These are phyloP conservation scores for Diachasma alloeum DNA, from an alignment of 1,140 invertebrate species.

Conservation along the genomic window DNA sequence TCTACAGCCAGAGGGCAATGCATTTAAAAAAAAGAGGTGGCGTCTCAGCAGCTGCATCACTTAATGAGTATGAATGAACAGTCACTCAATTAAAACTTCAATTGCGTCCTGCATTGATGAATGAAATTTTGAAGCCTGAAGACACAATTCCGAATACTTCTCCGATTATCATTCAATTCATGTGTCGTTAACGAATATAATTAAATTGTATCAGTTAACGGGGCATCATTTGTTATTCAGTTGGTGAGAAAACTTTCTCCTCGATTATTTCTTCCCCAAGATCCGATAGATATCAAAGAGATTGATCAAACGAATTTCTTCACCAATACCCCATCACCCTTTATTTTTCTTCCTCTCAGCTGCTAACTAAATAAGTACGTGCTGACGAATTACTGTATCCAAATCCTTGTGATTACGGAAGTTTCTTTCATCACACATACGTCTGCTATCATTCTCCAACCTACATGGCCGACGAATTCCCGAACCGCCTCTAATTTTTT, in stretches of 20 bases:
- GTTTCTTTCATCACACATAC: background rate
- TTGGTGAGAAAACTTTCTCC: background rate
- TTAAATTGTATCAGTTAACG: too few relatives aligned
- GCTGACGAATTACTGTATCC: background rate
- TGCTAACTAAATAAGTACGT: background rate
- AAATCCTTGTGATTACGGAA: background rate
- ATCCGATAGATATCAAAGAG: background rate
- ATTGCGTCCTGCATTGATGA: too few relatives aligned
- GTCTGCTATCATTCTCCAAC: background rate
- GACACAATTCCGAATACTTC: too few relatives aligned
- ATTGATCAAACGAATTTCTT: background rate
- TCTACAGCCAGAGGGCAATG: too few relatives aligned
- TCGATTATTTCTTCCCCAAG: background rate
- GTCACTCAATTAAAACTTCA: too few relatives aligned
- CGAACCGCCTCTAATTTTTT: slow-evolving; percentile 2
- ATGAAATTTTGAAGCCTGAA: too few relatives aligned
- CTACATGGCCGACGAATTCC: background rate
- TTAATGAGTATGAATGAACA: too few relatives aligned
- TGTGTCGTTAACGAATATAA: too few relatives aligned
- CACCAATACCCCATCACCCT: background rate
- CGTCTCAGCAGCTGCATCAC: too few relatives aligned
- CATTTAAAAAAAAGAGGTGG: too few relatives aligned
- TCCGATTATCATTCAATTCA: too few relatives aligned
- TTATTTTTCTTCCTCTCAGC: background rate
- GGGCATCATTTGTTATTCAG: too few relatives aligned